Percentiles rank a stretch among this genome's conserved stretches.
Conservation (phyloP, 2,797 vertebrate species). For the Alectoris magna region DNA sequence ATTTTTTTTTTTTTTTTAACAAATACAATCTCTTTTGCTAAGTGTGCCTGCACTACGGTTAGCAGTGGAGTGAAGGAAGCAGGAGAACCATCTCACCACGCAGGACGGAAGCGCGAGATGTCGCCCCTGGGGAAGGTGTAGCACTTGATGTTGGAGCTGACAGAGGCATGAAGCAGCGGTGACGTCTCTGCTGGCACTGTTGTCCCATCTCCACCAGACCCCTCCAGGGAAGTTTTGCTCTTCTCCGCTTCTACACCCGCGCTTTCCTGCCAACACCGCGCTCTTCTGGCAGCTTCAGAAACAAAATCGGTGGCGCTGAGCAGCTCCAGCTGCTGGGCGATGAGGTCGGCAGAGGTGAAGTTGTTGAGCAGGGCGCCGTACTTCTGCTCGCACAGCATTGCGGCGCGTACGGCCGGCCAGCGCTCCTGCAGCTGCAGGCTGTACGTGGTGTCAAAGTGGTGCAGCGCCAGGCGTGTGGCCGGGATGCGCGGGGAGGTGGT, state of each 20-base stretch:
- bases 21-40: neutral
- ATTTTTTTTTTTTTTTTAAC: neutral
- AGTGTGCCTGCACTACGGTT: too few relatives aligned
- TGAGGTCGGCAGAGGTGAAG: conserved; percentile 69
- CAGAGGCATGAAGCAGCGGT: neutral
- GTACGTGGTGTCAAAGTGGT: conserved; percentile 88
- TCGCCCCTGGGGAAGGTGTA: conserved; percentile 90
- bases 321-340: conserved; percentile 74
- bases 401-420: conserved; percentile 88
- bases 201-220: neutral
- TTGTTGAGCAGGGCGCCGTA: conserved; percentile 93
- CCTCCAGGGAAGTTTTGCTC: neutral
- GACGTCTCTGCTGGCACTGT: neutral
- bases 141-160: conserved; percentile 87
- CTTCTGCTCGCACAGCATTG: conserved; percentile 90
- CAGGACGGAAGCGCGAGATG: conserved; percentile 86
- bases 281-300: conserved; percentile 20
- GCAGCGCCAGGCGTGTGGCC: conserved; percentile 82
- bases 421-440: conserved; percentile 81
- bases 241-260: neutral
- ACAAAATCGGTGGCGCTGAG: conserved; percentile 87
- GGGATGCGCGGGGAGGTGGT: conserved; percentile 80
- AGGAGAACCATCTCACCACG: conserved; percentile 80
- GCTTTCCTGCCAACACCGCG: accelerated
- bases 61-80: neutral